phyloP scores from a whole-genome alignment of 2,113 vertebrate species.

The Arothron firmamentum region DNA sequence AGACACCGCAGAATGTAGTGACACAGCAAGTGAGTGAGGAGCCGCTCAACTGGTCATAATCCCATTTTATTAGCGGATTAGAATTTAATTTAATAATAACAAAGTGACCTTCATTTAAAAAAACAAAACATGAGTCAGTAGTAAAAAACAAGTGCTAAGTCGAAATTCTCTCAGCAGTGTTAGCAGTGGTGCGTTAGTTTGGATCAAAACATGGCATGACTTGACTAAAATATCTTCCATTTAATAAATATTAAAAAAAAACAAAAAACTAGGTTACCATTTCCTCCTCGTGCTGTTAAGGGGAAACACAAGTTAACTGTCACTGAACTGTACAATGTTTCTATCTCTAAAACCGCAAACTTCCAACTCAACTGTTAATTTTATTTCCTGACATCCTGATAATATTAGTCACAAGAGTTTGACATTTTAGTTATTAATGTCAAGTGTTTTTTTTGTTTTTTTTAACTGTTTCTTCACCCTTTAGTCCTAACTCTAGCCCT shows the following conservation, averaged over 20 bases:
- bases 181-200: background rate
- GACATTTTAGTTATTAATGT: background rate
- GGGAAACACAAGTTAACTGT: background rate
- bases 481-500: too few relatives aligned
- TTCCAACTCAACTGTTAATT: too few relatives aligned
- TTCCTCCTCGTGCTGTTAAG: too few relatives aligned
- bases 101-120: background rate
- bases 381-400: too few relatives aligned
- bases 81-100: background rate
- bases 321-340: too few relatives aligned
- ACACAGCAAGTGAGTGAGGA: too few relatives aligned
- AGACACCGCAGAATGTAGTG: too few relatives aligned
- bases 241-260: background rate
- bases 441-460: background rate
- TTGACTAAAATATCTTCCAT: background rate
- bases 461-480: too few relatives aligned
- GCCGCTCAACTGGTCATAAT: background rate
- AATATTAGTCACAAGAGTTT: background rate
- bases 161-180: background rate
- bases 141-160: too few relatives aligned
- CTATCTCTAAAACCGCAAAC: too few relatives aligned
- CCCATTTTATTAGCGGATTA: constrained; percentile 24
- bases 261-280: too few relatives aligned
- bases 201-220: background rate
- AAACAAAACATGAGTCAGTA: too few relatives aligned